These are phyloP conservation scores for Eulemur albifrons DNA, from an alignment of 2,797 vertebrate genomes.

Conservation along the genomic window DNA sequence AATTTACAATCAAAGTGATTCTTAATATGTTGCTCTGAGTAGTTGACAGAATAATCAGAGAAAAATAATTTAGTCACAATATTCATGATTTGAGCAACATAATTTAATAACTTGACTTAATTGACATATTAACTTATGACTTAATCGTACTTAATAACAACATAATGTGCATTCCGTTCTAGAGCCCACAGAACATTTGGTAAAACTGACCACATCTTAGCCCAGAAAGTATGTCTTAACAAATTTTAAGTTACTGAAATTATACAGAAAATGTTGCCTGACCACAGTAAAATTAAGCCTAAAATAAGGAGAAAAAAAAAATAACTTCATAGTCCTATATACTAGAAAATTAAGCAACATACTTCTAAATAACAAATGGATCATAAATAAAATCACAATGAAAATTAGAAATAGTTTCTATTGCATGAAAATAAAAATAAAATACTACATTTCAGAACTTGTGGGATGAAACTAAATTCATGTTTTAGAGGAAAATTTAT, in stretches of 20 bases:
- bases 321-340: neutral
- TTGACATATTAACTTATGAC: neutral
- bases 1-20: neutral
- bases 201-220: neutral
- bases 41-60: neutral
- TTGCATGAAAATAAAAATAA: neutral
- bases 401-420: neutral
- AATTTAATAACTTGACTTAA: neutral
- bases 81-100: neutral
- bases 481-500: neutral
- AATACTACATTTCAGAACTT: neutral
- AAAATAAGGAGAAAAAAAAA: neutral
- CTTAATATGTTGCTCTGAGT: neutral
- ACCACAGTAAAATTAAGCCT: neutral
- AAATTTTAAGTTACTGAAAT: neutral
- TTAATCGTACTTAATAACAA: neutral
- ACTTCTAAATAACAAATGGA: neutral
- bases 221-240: neutral
- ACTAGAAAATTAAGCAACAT: neutral
- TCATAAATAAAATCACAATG: neutral
- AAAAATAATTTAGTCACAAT: neutral
- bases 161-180: neutral
- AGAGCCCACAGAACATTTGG: neutral
- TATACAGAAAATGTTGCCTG: neutral
- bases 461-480: neutral